Conservation (phyloP, 2,888 invertebrate genomes). For the Phrixothrix hirtus region DNA sequence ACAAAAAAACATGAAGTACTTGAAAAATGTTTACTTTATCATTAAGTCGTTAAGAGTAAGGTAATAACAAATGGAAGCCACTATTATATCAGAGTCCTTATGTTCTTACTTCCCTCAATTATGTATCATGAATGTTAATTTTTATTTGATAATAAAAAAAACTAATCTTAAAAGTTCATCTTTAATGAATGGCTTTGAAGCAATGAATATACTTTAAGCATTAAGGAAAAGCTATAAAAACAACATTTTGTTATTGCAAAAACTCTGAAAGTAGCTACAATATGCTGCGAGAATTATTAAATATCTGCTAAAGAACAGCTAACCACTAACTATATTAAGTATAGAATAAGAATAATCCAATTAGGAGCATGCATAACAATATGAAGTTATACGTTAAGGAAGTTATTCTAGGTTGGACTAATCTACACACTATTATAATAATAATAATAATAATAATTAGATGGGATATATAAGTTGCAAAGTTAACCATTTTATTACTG, state of each 20-base stretch:
- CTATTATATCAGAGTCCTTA: conserved; percentile 23
- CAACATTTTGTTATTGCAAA: conserved; percentile 16
- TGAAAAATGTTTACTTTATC: too few species aligned
- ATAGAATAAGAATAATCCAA: conserved; percentile 51
- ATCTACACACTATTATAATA: conserved; percentile 53
- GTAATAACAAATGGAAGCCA: conserved; percentile 29
- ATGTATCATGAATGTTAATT: conserved; percentile 15
- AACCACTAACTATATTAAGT: conserved; percentile 53
- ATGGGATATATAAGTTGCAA: conserved; percentile 40
- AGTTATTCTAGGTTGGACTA: conserved; percentile 55
- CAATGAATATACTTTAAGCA: conserved; percentile 9
- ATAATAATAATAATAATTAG: conserved; percentile 43
- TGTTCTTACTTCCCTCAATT: conserved; percentile 23
- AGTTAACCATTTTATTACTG: conserved; percentile 12
- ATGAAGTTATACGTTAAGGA: conserved; percentile 53
- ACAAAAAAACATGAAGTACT: too few species aligned
- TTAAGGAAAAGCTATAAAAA: conserved; percentile 15
- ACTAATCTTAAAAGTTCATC: too few species aligned
- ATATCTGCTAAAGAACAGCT: conserved; percentile 49
- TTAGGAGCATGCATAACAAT: conserved; percentile 56
- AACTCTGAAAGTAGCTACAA: conserved; percentile 26
- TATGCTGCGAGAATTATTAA: conserved; percentile 36
- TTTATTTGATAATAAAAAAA: too few species aligned
- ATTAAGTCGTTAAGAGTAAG: too few species aligned
- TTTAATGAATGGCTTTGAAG: conserved; percentile 13